Evolutionary conservation across 2,113 vertebrate species (phyloP).

Genomic region (Platysternon megacephalum): DNA sequence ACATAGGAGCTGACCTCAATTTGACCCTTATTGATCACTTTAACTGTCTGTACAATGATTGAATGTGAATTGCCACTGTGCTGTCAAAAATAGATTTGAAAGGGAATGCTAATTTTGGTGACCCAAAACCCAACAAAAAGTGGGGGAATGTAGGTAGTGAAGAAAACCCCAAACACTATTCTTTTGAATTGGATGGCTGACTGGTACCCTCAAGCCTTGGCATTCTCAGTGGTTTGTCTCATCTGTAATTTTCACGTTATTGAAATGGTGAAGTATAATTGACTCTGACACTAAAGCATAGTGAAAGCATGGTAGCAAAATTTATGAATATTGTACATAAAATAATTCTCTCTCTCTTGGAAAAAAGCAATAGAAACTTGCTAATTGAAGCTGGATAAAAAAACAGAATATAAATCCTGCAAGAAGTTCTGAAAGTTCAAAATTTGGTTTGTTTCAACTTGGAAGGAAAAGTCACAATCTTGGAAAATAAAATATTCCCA

Average conservation of each 20-base stretch:
- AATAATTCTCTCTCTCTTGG: not conserved
- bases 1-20: not conserved
- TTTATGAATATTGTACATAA: not conserved
- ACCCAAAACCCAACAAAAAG: not conserved
- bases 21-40: not conserved
- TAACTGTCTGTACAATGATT: not conserved
- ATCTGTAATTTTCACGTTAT: accelerated
- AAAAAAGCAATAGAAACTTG: not conserved
- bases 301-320: not conserved
- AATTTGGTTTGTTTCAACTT: not conserved
- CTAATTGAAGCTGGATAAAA: not conserved
- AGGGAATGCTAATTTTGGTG: not conserved
- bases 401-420: not conserved
- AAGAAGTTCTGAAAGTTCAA: not conserved
- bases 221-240: not conserved
- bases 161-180: not conserved
- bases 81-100: not conserved
- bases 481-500: not conserved
- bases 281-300: not conserved
- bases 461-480: accelerated
- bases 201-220: not conserved
- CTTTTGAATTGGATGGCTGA: not conserved
- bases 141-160: not conserved
- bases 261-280: not conserved
- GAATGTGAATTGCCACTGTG: not conserved